Base-by-base conservation (phyloP, 2,113 vertebrate species). In the Ammospiza nelsoni region DNA sequence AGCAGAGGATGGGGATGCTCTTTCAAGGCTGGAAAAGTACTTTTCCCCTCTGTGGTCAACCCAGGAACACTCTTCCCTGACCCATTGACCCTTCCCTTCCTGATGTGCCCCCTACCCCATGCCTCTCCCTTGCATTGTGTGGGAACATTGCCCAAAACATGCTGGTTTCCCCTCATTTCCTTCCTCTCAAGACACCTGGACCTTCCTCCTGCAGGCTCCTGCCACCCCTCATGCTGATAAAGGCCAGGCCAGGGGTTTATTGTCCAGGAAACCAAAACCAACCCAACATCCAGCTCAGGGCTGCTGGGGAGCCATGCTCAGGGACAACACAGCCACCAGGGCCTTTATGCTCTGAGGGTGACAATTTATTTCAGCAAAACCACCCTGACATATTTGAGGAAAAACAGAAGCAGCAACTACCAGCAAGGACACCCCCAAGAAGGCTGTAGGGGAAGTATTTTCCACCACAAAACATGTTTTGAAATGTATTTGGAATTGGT, bases 121-220 rank as follows among this genome's bases (percentile, higher is more conserved):
- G 12, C 37, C 33, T 51, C 46, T 65, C n/a, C 35, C 73, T 65
- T 29, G 52, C 37, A 10, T 3, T 19, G 81, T 31, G 52, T 68
- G 43, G 72, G 43, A 92, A 71, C 10, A 3, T 71, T 69, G 39
- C 68, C 92, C 86, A 63, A 69, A 72, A 61, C 9, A 21, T 0
- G 2, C 11, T 1, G 46, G 61, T 81, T 80, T 7, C 25, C 15
- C 39, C 43, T 73, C 6, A 11, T 51, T 94, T 95, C 79, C 92
- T 92, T 93, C 86, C 90, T 84, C 72, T 81, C 72, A 31, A 77
- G 89, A n/a, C 89, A 95, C 73, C 72, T 78, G 80, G 68, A 87
- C 49, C 29, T 87, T 90, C 85, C 76, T 74, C 35, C 84, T 63
- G 39, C 48, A 51, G 52, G 33, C 19, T 87, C 29, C 80, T 63